Evolutionary conservation across 2,113 vertebrate species (phyloP).

Genomic region (Felis catus): F.catus_Fca126_mat1.0 CM031420.1:151450501-151451000

Average conservation of each 20-base stretch:
- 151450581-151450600: slow-evolving; percentile 71
- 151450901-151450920: background rate
- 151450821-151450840: background rate
- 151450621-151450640: background rate
- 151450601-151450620: background rate
- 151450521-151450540: slow-evolving; percentile 86
- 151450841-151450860: background rate
- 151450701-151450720: background rate
- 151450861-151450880: background rate
- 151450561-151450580: slow-evolving; percentile 84
- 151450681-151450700: background rate
- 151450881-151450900: background rate
- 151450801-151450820: background rate
- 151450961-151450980: background rate
- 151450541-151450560: slow-evolving; percentile 84
- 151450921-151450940: background rate
- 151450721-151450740: fast-evolving
- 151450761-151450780: background rate
- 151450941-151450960: background rate
- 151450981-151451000: background rate
- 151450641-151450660: background rate
- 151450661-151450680: background rate
- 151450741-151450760: background rate
- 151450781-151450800: background rate
- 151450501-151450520: slow-evolving; percentile 85